Evolutionary conservation across 1,140 invertebrate species (phyloP).

Genomic region (Drosophila kanapiae): DNA sequence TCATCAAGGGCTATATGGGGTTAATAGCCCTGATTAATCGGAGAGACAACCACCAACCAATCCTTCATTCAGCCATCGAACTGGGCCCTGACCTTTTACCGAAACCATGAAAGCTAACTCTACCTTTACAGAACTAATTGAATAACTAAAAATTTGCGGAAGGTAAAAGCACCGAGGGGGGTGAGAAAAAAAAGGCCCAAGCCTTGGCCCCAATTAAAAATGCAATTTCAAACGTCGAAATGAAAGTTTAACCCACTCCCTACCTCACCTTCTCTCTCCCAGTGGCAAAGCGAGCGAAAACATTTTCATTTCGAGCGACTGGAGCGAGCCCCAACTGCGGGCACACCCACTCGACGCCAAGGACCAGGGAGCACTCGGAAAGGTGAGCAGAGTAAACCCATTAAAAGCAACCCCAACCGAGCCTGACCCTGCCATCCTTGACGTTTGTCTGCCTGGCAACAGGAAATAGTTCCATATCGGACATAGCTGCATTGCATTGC

Average conservation of each 20-base stretch:
- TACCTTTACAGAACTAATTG: conserved; percentile 54
- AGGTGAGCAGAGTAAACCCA: conserved; percentile 50
- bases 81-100: conserved; percentile 28
- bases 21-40: conserved; percentile 28
- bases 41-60: not conserved
- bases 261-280: not conserved
- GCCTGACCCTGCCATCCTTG: conserved; percentile 37
- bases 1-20: conserved; percentile 6
- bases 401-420: conserved; percentile 31
- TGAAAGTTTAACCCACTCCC: conserved; percentile 34
- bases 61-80: conserved; percentile 5
- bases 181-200: conserved; percentile 6
- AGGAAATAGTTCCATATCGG: conserved; percentile 43
- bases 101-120: not conserved
- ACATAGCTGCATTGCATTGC: conserved; percentile 16
- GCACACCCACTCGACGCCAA: conserved; percentile 51
- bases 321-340: conserved; percentile 24
- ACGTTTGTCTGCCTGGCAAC: conserved; percentile 50
- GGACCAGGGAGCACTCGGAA: conserved; percentile 33
- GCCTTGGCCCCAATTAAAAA: conserved; percentile 68
- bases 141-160: conserved; percentile 51
- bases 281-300: conserved; percentile 46
- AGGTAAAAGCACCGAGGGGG: not conserved
- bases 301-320: conserved; percentile 49
- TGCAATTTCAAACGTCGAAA: conserved; percentile 61